These are phyloP conservation scores for Ictalurus furcatus DNA, from an alignment of 2,113 vertebrate genomes.

Conservation along the genomic window DNA sequence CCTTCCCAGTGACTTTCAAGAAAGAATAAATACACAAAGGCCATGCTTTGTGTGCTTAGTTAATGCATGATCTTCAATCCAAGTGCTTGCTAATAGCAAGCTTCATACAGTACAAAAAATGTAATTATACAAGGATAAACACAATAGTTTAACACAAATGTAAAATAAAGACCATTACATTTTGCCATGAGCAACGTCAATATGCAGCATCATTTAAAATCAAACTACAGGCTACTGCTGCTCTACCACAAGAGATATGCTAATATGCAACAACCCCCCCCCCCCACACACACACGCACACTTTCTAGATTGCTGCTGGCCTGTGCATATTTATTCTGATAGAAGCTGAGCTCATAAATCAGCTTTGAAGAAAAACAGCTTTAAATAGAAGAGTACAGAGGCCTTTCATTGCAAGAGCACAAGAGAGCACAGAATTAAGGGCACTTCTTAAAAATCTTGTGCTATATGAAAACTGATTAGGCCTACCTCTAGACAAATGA, in stretches of 20 bases:
- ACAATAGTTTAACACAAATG: background rate
- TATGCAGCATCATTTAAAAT: background rate
- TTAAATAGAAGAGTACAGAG: background rate
- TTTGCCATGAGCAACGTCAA: background rate
- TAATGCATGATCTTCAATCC: background rate
- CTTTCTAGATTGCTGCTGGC: background rate
- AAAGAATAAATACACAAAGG: background rate
- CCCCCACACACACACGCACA: background rate
- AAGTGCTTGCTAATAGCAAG: background rate
- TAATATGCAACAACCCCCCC: too few relatives aligned
- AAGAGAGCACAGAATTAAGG: background rate
- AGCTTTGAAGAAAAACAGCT: slow-evolving; percentile 1
- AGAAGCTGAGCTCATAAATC: slow-evolving; percentile 10
- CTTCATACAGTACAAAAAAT: background rate
- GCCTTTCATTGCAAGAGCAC: background rate
- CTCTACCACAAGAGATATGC: slow-evolving; percentile 2
- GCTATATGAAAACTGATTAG: background rate
- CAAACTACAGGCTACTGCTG: background rate
- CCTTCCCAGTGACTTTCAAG: background rate
- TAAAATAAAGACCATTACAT: background rate
- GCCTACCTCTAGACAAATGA: background rate
- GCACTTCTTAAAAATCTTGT: background rate
- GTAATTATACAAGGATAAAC: background rate
- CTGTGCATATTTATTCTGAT: slow-evolving; percentile 16
- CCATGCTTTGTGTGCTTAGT: too few relatives aligned